Evolutionary conservation across 2,797 vertebrate species (phyloP).

Genomic region (Nyctibius grandis): DNA sequence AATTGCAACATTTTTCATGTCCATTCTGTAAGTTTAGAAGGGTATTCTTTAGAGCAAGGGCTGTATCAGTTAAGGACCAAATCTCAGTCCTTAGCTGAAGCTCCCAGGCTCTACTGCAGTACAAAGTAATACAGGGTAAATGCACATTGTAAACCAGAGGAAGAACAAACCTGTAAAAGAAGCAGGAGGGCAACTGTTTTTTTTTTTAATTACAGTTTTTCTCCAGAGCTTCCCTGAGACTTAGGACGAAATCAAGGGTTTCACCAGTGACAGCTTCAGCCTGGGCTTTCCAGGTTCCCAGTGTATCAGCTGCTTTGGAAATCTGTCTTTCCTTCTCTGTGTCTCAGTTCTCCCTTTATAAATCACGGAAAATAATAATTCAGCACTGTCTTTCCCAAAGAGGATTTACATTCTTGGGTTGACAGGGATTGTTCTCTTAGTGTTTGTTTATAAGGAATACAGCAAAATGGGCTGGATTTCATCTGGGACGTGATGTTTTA

Average conservation of each 20-base stretch:
- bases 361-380: neutral
- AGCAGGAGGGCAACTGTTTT: neutral
- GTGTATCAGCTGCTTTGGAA: neutral
- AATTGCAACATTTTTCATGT: neutral
- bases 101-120: neutral
- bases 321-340: neutral
- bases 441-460: neutral
- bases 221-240: neutral
- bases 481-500: neutral
- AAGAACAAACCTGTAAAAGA: neutral
- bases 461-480: neutral
- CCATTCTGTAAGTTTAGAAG: neutral
- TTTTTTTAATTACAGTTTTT: too few relatives aligned
- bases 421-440: neutral
- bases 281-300: neutral
- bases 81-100: neutral
- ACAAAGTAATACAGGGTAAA: neutral
- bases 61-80: neutral
- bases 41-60: neutral
- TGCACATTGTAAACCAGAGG: neutral
- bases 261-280: neutral
- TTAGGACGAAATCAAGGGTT: neutral
- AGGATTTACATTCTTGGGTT: slow-evolving; percentile 15
- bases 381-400: neutral
- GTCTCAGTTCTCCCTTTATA: neutral